Evolutionary conservation across 2,888 invertebrate species (phyloP).

Genomic region (Troides oblongomaculatus): DNA sequence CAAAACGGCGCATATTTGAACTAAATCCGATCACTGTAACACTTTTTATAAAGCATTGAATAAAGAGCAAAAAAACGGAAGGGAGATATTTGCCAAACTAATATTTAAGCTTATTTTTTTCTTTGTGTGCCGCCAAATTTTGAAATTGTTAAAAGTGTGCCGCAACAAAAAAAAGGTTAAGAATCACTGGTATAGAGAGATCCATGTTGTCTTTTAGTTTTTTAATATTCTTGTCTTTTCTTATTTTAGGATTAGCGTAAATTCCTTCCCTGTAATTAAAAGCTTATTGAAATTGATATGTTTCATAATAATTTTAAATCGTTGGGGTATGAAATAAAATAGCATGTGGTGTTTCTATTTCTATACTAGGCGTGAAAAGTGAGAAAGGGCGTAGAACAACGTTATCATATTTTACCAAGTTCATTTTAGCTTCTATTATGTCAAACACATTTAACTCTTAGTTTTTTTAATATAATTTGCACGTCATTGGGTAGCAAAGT

Average conservation of each 20-base stretch:
- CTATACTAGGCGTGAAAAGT: slow-evolving; percentile 57
- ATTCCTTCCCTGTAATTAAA: slow-evolving; percentile 57
- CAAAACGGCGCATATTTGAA: too few relatives aligned
- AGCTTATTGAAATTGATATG: slow-evolving; percentile 54
- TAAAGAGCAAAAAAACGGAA: too few relatives aligned
- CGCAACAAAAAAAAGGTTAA: slow-evolving; percentile 23
- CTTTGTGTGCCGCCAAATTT: too few relatives aligned
- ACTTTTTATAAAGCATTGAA: too few relatives aligned
- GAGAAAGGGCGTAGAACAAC: slow-evolving; percentile 37
- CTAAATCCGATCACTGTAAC: too few relatives aligned
- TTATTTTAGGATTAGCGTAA: slow-evolving; percentile 33
- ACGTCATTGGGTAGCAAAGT: slow-evolving; percentile 32
- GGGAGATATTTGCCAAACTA: too few relatives aligned
- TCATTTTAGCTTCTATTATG: slow-evolving; percentile 38
- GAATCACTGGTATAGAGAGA: slow-evolving; percentile 42
- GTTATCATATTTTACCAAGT: slow-evolving; percentile 32
- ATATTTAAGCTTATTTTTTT: too few relatives aligned
- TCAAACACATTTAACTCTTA: slow-evolving; percentile 37
- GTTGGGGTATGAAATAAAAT: slow-evolving; percentile 52
- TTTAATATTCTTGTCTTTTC: slow-evolving; percentile 28
- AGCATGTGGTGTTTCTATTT: slow-evolving; percentile 43
- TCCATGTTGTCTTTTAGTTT: slow-evolving; percentile 39
- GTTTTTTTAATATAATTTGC: slow-evolving; percentile 32
- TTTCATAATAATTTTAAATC: slow-evolving; percentile 48
- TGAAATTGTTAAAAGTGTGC: too few relatives aligned